These are phyloP conservation scores for Liparis tanakae DNA, from an alignment of 2,797 vertebrate species.

Conservation along the genomic window DNA sequence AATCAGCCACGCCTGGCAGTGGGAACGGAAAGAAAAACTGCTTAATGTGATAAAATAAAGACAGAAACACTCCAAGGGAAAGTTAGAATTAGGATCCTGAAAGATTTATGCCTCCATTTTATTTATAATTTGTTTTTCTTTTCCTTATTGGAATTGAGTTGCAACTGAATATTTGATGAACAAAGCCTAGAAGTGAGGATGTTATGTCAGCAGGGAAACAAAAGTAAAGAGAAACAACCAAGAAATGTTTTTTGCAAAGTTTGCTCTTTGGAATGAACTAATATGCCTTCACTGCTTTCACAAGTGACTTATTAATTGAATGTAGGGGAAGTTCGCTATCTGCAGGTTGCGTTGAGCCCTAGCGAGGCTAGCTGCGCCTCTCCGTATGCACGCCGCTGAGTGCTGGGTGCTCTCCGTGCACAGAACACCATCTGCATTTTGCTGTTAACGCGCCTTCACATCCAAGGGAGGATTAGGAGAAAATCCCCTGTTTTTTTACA, in stretches of 20 bases:
- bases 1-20: conserved; percentile 74
- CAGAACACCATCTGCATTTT: conserved; percentile 86
- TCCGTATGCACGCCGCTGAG: conserved; percentile 71
- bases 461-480: conserved; percentile 84
- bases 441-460: conserved; percentile 86
- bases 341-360: conserved; percentile 79
- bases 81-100: conserved; percentile 81
- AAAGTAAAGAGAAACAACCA: conserved; percentile 70
- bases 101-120: conserved; percentile 84
- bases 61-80: conserved; percentile 78
- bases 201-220: conserved; percentile 78
- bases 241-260: conserved; percentile 78
- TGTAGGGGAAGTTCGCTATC: conserved; percentile 59
- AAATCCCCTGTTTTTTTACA: conserved; percentile 86
- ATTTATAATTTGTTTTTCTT: conserved; percentile 84
- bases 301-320: conserved; percentile 73
- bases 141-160: conserved; percentile 81
- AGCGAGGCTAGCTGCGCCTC: conserved; percentile 65
- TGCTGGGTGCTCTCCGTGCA: conserved; percentile 72
- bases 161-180: conserved; percentile 84
- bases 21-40: conserved; percentile 79
- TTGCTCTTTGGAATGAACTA: conserved; percentile 71
- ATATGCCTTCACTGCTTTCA: conserved; percentile 58
- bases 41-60: conserved; percentile 81
- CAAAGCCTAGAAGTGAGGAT: conserved; percentile 78